Evolutionary conservation across 2,888 invertebrate genomes (phyloP), one percentile per base, ranked within the genome.

Genomic region (Esperia sulphurella): DNA sequence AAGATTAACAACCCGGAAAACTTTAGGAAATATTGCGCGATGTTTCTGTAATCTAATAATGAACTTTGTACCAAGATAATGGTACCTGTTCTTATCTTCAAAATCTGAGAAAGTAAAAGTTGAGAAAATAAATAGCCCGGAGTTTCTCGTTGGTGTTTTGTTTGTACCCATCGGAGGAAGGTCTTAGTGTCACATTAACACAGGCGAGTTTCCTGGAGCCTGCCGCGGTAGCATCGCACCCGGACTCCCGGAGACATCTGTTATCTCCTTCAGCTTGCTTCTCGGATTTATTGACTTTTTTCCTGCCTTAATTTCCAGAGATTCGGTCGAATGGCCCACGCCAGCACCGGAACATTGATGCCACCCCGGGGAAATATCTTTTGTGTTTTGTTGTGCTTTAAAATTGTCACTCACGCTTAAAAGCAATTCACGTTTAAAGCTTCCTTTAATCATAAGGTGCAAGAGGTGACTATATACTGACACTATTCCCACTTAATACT

Each of bases 221-320:
- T 54, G 57, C 58, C 31, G 54, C 55, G 55, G 57, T 58, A 8
- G 54, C 55, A 55, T 61, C 63, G 55, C 57, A 5, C 21, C 21
- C 21, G 21, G 21, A 59, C 60, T 61, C 65, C 45, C 33, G 33
- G 21, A 70, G 77, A 79, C 82, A 79, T 84, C 75, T 68, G 74
- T 84, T 84, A 83, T 83, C 83, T 79, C 76, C 66, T 71, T 69
- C 47, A 72, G 71, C 72, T 72, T 73, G 77, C 67, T 75, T 74
- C 76, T 79, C 81, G 75, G 83, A 84, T 84, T 86, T 86, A 85
- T 87, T 83, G 83, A 84, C 83, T 83, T 87, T 85, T 84, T 83
- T 81, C 73, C 76, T 66, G 79, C 75, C 78, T 85, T 86, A 84
- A 87, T 86, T 86, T 84, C 80, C 77, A 79, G 79, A 86, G 86